phyloP scores from a whole-genome alignment of 2,113 vertebrate species.

The Cavia aperea region DNA sequence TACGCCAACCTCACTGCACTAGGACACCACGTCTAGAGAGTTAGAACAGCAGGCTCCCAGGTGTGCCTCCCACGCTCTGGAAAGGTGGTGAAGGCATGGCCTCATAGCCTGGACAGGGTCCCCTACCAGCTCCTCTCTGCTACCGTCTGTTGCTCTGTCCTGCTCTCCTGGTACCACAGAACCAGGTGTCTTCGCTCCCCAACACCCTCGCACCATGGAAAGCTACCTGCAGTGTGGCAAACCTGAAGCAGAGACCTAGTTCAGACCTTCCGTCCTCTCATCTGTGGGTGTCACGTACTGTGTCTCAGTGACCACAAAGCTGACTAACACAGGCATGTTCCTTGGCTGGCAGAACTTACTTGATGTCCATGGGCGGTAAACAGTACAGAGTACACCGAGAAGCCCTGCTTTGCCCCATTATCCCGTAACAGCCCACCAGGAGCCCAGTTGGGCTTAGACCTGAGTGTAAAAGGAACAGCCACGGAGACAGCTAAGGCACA shows the following conservation, averaged over 20 bases:
- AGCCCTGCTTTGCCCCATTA: background rate
- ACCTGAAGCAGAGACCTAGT: background rate
- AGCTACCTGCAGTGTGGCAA: background rate
- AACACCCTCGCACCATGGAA: background rate
- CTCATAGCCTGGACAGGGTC: background rate
- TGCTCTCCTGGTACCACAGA: background rate
- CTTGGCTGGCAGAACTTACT: background rate
- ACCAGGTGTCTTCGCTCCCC: background rate
- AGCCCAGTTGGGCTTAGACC: background rate
- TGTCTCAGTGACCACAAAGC: background rate
- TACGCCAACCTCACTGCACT: background rate
- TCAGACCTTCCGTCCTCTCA: background rate
- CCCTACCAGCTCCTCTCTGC: background rate
- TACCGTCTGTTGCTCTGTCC: background rate
- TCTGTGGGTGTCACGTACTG: background rate
- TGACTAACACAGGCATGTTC: background rate
- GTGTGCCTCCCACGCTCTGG: background rate
- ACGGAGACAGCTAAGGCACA: background rate
- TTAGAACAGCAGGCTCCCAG: background rate
- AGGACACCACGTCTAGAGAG: background rate
- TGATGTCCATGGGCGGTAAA: background rate
- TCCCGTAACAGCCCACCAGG: background rate
- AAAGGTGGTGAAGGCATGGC: background rate
- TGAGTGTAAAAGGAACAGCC: background rate
- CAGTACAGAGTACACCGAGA: background rate